These are phyloP conservation scores for Geodia barretti DNA, from an alignment of 37 sponge, comb jelly and placozoan species.

Conservation along the genomic window DNA sequence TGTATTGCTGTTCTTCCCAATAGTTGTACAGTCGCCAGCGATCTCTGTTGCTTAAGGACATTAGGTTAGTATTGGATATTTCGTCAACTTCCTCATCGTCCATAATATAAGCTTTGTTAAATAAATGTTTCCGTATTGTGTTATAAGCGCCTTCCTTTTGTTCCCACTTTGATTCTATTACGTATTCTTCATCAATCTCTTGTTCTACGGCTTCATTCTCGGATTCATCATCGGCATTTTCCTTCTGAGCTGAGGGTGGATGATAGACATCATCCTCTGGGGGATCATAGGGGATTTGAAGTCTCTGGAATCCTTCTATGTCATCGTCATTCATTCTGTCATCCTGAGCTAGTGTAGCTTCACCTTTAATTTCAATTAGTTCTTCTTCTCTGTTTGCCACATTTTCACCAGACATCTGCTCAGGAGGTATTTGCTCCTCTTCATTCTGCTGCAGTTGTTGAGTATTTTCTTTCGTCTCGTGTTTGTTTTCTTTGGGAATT, in stretches of 20 bases:
- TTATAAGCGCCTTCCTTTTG: neutral
- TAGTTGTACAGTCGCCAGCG: slow-evolving; percentile 67
- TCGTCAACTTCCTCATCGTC: slow-evolving; percentile 36
- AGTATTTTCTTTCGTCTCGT: too few species aligned
- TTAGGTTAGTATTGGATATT: slow-evolving; percentile 9
- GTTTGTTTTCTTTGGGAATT: too few species aligned
- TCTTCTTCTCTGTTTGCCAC: slow-evolving; percentile 14
- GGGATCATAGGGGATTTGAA: neutral
- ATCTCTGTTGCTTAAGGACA: slow-evolving; percentile 6
- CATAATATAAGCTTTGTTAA: slow-evolving; percentile 34
- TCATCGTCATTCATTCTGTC: slow-evolving; percentile 27
- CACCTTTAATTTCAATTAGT: slow-evolving; percentile 52
- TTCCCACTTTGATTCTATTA: neutral
- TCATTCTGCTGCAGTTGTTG: too few species aligned
- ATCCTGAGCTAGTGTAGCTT: slow-evolving; percentile 56
- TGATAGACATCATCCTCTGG: neutral
- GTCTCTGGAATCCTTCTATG: neutral
- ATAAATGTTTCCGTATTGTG: neutral
- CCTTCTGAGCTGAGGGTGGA: too few species aligned
- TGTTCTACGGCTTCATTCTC: too few species aligned
- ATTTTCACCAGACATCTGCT: neutral
- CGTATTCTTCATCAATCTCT: neutral
- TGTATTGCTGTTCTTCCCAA: slow-evolving; percentile 47
- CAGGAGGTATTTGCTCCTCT: too few species aligned
- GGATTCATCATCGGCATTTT: slow-evolving; percentile 3